Percentiles rank a stretch among this genome's conserved stretches.
Evolutionary conservation across 2,797 vertebrate species (phyloP).

Genomic region (Ctenochaetus hawaiiensis): DNA sequence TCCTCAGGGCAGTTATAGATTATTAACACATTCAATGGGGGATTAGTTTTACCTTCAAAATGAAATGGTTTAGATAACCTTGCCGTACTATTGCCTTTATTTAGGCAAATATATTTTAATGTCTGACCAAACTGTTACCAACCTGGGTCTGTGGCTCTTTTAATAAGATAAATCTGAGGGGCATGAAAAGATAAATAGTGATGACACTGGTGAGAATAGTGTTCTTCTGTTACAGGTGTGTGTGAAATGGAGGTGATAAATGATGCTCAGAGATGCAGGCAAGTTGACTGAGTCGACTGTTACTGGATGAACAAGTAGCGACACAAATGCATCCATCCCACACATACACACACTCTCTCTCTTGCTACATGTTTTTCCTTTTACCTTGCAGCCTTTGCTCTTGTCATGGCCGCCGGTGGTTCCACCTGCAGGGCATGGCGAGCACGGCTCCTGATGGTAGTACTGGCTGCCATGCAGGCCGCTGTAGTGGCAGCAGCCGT

Average conservation of each 20-base stretch:
- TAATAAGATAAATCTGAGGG: background rate
- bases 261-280: background rate
- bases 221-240: background rate
- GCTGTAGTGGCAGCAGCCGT: conserved; percentile 81
- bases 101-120: background rate
- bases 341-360: background rate
- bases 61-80: background rate
- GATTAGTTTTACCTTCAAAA: background rate
- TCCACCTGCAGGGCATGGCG: conserved; percentile 58
- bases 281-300: background rate
- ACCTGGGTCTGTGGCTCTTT: too few species aligned
- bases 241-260: conserved; percentile 12
- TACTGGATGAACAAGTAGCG: background rate
- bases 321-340: conserved; percentile 12
- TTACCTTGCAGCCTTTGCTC: conserved; percentile 85
- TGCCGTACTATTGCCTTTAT: background rate
- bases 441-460: conserved; percentile 76
- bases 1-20: background rate
- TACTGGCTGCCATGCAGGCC: conserved; percentile 76
- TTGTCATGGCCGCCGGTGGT: conserved; percentile 72
- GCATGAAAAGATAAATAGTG: background rate
- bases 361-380: background rate
- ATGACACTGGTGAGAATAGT: background rate
- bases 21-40: background rate
- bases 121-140: background rate